A percentile compares a stretch with the other conserved stretches of the same genome.
Evolutionary conservation across 2,113 vertebrate species (phyloP).

Genomic region (Thunnus thynnus): DNA sequence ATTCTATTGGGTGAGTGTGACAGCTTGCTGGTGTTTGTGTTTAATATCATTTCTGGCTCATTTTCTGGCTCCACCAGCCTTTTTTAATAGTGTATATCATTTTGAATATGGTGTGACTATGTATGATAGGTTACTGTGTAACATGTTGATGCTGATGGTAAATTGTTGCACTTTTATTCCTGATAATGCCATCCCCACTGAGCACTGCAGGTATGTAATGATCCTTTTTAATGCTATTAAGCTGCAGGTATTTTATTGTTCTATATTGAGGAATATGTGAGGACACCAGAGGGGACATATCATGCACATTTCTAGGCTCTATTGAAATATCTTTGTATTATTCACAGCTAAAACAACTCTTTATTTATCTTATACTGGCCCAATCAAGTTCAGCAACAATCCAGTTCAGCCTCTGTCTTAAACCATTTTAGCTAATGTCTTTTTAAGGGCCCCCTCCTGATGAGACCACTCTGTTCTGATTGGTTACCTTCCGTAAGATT

Average conservation of each 20-base stretch:
- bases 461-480: too few species aligned
- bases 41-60: constrained; percentile 34
- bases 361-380: too few species aligned
- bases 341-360: too few species aligned
- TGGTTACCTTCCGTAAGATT: too few species aligned
- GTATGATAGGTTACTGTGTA: constrained; percentile 30
- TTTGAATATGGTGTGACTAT: constrained; percentile 52
- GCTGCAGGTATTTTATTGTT: neutral
- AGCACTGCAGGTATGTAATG: constrained; percentile 3
- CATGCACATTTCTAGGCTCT: too few species aligned
- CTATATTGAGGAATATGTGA: neutral
- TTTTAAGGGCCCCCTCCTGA: too few species aligned
- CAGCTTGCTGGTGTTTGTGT: constrained; percentile 43
- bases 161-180: constrained; percentile 3
- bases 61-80: constrained; percentile 1
- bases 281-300: too few species aligned
- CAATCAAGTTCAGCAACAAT: too few species aligned
- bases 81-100: constrained; percentile 57
- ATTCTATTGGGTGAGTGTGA: constrained; percentile 11
- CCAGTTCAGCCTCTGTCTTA: too few species aligned
- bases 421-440: too few species aligned
- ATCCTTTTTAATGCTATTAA: constrained; percentile 23
- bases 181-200: constrained; percentile 6
- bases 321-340: too few species aligned
- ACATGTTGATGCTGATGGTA: neutral